These are phyloP conservation scores for Zootermopsis nevadensis DNA, from an alignment of 2,888 invertebrate genomes.

Conservation along the genomic window DNA sequence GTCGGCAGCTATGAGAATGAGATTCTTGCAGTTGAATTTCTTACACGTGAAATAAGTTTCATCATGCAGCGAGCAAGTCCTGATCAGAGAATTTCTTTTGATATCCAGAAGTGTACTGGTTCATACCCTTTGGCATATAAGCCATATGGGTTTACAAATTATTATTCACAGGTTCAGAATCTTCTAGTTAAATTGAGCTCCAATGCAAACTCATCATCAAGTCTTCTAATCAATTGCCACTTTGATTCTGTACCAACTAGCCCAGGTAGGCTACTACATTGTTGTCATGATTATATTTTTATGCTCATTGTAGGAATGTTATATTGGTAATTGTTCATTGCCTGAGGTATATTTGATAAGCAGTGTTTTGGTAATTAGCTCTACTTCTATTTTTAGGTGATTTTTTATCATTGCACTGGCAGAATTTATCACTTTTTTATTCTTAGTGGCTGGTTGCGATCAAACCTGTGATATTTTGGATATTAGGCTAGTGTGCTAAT, in stretches of 20 bases:
- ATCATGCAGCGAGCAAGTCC: conserved; percentile 58
- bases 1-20: conserved; percentile 57
- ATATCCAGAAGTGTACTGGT: conserved; percentile 65
- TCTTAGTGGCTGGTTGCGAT: too few relatives aligned
- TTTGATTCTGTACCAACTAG: conserved; percentile 68
- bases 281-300: not conserved
- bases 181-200: conserved; percentile 64
- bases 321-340: too few relatives aligned
- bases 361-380: too few relatives aligned
- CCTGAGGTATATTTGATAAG: too few relatives aligned
- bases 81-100: conserved; percentile 59
- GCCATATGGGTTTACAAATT: conserved; percentile 63
- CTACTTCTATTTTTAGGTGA: too few relatives aligned
- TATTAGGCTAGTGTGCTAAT: too few relatives aligned
- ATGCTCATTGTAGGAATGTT: too few relatives aligned
- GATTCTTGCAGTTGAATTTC: conserved; percentile 61
- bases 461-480: too few relatives aligned
- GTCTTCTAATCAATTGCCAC: conserved; percentile 69
- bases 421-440: too few relatives aligned
- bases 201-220: conserved; percentile 61
- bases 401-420: too few relatives aligned
- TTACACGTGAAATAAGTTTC: conserved; percentile 59
- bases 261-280: conserved; percentile 60
- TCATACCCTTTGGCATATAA: conserved; percentile 65
- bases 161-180: conserved; percentile 64